phyloP scores from a whole-genome alignment of 1,140 invertebrate species.

The Heliconius hewitsoni region DNA sequence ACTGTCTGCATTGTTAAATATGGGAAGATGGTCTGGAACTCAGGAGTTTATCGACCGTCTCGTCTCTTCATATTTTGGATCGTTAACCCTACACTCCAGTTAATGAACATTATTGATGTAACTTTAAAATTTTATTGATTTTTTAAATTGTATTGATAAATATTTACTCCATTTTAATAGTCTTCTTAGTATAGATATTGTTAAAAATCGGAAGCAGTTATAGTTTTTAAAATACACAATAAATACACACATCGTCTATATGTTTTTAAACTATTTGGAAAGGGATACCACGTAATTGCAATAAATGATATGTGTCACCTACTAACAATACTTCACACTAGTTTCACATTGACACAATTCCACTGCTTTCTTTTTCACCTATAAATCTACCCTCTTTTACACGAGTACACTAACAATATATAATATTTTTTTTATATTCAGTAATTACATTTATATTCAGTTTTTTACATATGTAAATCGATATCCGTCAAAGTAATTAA shows the following conservation, averaged over 20 bases:
- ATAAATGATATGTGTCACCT: too few species aligned
- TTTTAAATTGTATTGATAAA: neutral
- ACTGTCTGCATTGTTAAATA: slow-evolving; percentile 58
- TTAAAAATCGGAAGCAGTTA: too few species aligned
- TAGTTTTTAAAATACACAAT: too few species aligned
- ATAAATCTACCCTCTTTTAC: too few species aligned
- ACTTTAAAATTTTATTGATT: neutral
- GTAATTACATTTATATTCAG: neutral
- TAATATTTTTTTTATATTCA: neutral
- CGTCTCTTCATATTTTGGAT: slow-evolving; percentile 45
- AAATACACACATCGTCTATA: too few species aligned
- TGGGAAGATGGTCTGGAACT: slow-evolving; percentile 51
- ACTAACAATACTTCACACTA: too few species aligned
- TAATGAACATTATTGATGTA: slow-evolving; percentile 14
- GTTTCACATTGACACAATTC: too few species aligned
- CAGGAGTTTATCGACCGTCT: slow-evolving; percentile 69
- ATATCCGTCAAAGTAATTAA: neutral
- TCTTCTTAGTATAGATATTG: neutral
- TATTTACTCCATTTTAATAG: neutral
- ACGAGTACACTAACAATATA: too few species aligned
- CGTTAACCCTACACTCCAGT: slow-evolving; percentile 12
- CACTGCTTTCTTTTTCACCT: too few species aligned
- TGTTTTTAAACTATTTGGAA: too few species aligned
- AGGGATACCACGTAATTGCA: too few species aligned
- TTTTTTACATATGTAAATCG: neutral